Evolutionary conservation across 64 coral and sea anemone species (phyloP).

Genomic region (Pocillopora verrucosa): DNA sequence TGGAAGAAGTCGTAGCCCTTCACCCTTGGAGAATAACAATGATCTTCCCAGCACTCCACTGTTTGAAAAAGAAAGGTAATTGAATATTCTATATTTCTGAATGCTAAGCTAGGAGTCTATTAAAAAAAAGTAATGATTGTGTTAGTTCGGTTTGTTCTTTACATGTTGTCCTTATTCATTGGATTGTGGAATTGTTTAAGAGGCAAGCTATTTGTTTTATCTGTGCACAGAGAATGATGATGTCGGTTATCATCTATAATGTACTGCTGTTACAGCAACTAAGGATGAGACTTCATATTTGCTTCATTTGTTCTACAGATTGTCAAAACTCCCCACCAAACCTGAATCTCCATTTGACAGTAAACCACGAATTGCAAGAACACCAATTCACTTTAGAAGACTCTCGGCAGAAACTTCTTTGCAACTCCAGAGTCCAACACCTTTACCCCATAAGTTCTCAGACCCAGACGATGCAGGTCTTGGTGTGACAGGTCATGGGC

Average conservation of each 20-base stretch:
- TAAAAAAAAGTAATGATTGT: no score
- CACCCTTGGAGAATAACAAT: conserved; percentile 39
- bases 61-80: conserved; percentile 1
- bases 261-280: no score
- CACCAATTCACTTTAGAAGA: conserved; percentile 62
- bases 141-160: no score
- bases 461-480: conserved; percentile 44
- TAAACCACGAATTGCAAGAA: conserved; percentile 92
- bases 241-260: no score
- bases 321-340: conserved; percentile 10
- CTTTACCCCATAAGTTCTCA: conserved; percentile 22
- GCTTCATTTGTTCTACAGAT: conserved; percentile 18
- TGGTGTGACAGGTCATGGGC: conserved; percentile 68
- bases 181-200: no score
- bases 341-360: conserved; percentile 79
- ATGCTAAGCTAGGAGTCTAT: no score
- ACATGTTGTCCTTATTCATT: no score
- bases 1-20: conserved; percentile 52
- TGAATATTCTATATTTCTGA: no score
- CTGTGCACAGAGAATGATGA: no score
- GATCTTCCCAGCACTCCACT: neutral
- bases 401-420: conserved; percentile 40
- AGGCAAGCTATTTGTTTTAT: no score
- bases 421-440: conserved; percentile 13
- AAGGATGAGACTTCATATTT: neutral